These are phyloP conservation scores for Struthio camelus DNA, from an alignment of 2,113 vertebrate genomes.

Conservation along the genomic window DNA sequence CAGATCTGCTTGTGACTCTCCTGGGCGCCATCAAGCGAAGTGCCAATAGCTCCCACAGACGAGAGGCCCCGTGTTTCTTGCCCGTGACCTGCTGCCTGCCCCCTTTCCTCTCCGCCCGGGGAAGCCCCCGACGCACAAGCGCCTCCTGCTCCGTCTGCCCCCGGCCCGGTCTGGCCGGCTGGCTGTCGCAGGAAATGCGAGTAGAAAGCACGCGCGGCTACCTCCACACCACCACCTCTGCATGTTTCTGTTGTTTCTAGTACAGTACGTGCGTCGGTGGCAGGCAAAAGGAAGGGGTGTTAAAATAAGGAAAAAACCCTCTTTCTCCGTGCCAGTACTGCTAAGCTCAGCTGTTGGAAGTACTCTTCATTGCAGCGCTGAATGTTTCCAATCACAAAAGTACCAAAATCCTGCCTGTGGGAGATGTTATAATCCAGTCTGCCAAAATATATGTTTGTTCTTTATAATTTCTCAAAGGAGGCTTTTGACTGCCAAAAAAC, in stretches of 20 bases:
- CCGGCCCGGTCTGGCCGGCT: neutral
- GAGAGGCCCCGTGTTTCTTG: too few species aligned
- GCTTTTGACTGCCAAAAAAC: neutral
- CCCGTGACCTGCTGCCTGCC: neutral
- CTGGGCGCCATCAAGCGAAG: too few species aligned
- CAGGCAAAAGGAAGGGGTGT: constrained; percentile 36
- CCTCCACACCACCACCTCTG: neutral
- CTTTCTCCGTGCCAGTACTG: neutral
- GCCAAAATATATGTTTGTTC: constrained; percentile 4
- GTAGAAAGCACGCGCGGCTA: neutral
- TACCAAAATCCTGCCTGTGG: neutral
- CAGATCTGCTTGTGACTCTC: too few species aligned
- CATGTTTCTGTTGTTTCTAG: neutral
- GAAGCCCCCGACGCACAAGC: neutral
- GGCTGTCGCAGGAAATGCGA: neutral
- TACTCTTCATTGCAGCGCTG: neutral
- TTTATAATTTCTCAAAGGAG: constrained; percentile 9
- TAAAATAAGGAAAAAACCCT: neutral
- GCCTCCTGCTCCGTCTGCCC: neutral
- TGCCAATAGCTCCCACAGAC: too few species aligned
- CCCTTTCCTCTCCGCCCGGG: too few species aligned
- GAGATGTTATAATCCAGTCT: neutral
- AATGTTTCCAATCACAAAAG: neutral
- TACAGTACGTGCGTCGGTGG: neutral
- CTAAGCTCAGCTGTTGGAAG: neutral